Percentiles rank a stretch among this genome's conserved stretches.
Evolutionary conservation across 2,113 vertebrate genomes (phyloP).

Genomic region (Spheniscus mendiculus): DNA sequence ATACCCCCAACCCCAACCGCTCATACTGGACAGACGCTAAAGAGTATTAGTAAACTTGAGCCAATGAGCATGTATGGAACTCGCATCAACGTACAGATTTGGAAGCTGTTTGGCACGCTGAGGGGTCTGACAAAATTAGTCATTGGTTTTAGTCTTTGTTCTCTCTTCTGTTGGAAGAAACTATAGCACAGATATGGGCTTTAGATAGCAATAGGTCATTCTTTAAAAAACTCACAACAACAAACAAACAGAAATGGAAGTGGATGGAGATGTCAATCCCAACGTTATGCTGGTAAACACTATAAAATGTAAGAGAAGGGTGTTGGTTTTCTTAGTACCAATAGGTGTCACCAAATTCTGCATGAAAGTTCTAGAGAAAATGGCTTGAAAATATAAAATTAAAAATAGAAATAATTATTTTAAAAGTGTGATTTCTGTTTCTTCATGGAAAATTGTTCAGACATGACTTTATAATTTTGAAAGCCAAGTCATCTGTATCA

Average conservation of each 20-base stretch:
- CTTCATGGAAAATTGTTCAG: background rate
- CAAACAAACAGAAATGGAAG: background rate
- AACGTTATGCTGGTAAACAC: background rate
- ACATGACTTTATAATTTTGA: background rate
- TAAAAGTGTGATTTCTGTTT: background rate
- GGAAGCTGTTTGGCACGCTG: background rate
- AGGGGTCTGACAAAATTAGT: background rate
- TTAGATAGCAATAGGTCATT: background rate
- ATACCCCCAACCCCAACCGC: background rate
- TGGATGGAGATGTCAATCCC: background rate
- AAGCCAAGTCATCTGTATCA: background rate
- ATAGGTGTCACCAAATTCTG: background rate
- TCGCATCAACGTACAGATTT: background rate
- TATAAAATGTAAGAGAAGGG: background rate
- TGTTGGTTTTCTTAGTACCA: background rate
- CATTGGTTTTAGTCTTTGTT: background rate
- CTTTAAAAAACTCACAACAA: background rate
- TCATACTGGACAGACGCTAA: background rate
- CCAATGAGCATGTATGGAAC: background rate
- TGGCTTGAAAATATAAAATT: background rate
- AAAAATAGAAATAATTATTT: background rate
- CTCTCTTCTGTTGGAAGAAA: background rate
- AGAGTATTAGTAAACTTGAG: background rate
- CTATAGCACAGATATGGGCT: background rate
- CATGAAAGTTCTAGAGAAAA: background rate